A percentile compares a stretch with the other conserved stretches of the same genome.
These are phyloP conservation scores for Volucella zonaria DNA, from an alignment of 2,888 invertebrate genomes.

Conservation along the genomic window DNA sequence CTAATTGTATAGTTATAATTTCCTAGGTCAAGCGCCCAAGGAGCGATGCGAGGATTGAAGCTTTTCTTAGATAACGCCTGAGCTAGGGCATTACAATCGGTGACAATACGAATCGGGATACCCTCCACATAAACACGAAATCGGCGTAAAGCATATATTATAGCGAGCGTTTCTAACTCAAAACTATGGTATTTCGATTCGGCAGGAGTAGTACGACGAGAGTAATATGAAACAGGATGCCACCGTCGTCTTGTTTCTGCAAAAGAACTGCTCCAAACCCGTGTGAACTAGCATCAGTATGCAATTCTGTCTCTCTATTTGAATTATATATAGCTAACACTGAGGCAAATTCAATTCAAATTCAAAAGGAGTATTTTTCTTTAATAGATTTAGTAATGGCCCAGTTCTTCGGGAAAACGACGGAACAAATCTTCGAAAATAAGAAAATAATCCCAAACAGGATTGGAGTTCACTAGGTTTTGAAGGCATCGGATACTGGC, in stretches of 20 bases:
- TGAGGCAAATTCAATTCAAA: conserved; percentile 57
- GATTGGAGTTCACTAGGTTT: conserved; percentile 17
- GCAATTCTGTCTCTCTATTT: conserved; percentile 75
- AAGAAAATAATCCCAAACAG: conserved; percentile 18
- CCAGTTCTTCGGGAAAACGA: conserved; percentile 45
- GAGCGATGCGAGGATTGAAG: conserved; percentile 72
- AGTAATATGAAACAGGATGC: conserved; percentile 77
- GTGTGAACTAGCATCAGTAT: conserved; percentile 76
- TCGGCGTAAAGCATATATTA: conserved; percentile 75
- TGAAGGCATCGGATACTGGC: conserved; percentile 47
- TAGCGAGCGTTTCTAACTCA: conserved; percentile 77
- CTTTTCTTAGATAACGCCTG: conserved; percentile 70
- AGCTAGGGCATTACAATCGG: conserved; percentile 75
- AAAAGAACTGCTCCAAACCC: conserved; percentile 76
- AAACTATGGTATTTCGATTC: conserved; percentile 77
- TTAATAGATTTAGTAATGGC: conserved; percentile 76
- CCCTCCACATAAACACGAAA: conserved; percentile 76
- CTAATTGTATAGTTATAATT: conserved; percentile 72
- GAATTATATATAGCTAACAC: conserved; percentile 77
- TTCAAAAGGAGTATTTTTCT: conserved; percentile 41
- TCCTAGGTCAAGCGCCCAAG: conserved; percentile 70
- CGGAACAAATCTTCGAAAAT: conserved; percentile 24
- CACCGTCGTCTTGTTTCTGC: conserved; percentile 70
- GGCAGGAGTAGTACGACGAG: conserved; percentile 74
- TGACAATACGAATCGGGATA: conserved; percentile 75